These are phyloP conservation scores for Julus scanicus DNA, from an alignment of 2,888 invertebrate species.

Conservation along the genomic window DNA sequence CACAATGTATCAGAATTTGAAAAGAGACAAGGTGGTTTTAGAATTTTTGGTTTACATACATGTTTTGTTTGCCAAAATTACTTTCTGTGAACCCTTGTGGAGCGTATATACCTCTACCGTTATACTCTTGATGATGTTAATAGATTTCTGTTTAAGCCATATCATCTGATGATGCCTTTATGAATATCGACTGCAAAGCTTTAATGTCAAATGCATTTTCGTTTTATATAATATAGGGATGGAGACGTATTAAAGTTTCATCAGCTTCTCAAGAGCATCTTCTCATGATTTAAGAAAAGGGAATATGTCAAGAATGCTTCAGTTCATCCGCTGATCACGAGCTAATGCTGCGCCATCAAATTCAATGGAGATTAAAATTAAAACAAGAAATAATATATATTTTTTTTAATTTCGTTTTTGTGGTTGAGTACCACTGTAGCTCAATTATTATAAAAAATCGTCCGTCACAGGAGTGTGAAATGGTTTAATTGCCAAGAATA, in stretches of 20 bases:
- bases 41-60: neutral
- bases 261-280: neutral
- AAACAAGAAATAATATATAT: too few species aligned
- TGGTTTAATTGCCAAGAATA: too few species aligned
- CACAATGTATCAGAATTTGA: neutral
- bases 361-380: too few species aligned
- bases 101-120: neutral
- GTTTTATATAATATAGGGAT: too few species aligned
- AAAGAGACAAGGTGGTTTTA: slow-evolving; percentile 17
- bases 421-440: too few species aligned
- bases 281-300: neutral
- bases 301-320: too few species aligned
- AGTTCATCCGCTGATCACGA: too few species aligned
- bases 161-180: slow-evolving; percentile 10
- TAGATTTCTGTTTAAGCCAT: neutral
- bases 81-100: neutral
- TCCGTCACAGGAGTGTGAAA: too few species aligned
- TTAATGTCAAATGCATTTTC: neutral
- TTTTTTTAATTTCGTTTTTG: too few species aligned
- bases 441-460: too few species aligned
- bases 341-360: too few species aligned
- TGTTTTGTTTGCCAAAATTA: neutral
- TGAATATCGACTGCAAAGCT: neutral
- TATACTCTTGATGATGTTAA: neutral
- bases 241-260: too few species aligned